These are phyloP conservation scores for Choristoneura rosaceana DNA, from an alignment of 2,888 invertebrate genomes.

Conservation along the genomic window DNA sequence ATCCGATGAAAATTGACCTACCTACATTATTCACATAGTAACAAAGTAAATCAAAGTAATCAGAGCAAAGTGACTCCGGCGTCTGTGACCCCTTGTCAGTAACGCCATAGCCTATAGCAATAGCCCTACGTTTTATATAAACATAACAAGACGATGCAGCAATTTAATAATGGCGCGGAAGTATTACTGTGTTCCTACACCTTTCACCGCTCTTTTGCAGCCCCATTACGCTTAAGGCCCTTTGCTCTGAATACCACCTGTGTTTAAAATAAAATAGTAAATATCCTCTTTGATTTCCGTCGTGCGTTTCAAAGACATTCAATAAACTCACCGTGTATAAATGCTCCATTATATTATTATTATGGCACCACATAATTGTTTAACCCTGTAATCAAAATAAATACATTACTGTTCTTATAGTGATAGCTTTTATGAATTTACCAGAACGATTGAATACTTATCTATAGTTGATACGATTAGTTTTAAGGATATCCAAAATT, in stretches of 20 bases:
- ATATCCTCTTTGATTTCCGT: neutral
- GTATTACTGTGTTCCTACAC: too few relatives aligned
- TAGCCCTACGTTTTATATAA: too few relatives aligned
- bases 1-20: neutral
- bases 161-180: too few relatives aligned
- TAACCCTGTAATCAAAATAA: neutral
- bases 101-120: too few relatives aligned
- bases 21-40: too few relatives aligned
- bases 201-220: too few relatives aligned
- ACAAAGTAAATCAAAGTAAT: too few relatives aligned
- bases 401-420: conserved; percentile 5
- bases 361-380: neutral
- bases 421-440: conserved; percentile 4
- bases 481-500: conserved; percentile 48
- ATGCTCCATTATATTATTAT: neutral
- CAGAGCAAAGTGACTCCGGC: too few relatives aligned
- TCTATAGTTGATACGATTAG: conserved; percentile 34
- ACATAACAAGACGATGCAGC: too few relatives aligned
- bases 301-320: neutral
- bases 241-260: too few relatives aligned
- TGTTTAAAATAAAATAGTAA: neutral
- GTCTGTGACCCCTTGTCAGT: too few relatives aligned
- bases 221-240: too few relatives aligned
- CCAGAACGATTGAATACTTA: conserved; percentile 8
- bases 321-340: neutral